Conservation (phyloP, 2,797 vertebrate species). For the Enteromius viviparus region DNA sequence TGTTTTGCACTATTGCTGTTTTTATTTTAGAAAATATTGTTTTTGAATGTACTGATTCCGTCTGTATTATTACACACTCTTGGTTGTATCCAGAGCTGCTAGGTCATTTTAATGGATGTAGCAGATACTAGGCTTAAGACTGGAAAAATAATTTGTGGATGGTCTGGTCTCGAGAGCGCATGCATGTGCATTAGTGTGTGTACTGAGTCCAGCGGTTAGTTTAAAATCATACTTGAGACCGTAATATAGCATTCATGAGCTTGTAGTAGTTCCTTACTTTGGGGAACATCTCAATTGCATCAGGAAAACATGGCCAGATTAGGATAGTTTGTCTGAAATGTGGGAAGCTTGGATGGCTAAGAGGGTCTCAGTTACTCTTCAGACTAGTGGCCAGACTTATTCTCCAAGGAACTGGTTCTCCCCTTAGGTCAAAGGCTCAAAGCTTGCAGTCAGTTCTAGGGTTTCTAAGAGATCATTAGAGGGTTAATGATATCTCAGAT, state of each 20-base stretch:
- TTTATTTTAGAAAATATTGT: neutral
- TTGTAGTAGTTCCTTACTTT: conserved; percentile 22
- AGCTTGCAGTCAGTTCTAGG: conserved; percentile 19
- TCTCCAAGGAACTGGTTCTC: conserved; percentile 33
- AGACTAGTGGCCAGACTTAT: conserved; percentile 16
- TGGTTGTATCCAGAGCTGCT: conserved; percentile 31
- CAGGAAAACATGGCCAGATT: conserved; percentile 17
- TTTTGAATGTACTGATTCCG: conserved; percentile 11
- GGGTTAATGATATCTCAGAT: conserved; percentile 38
- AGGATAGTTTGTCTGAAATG: conserved; percentile 19
- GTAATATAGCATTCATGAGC: conserved; percentile 34
- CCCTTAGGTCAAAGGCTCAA: conserved; percentile 34
- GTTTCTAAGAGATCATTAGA: conserved; percentile 40
- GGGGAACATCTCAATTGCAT: conserved; percentile 42
- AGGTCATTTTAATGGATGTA: conserved; percentile 45
- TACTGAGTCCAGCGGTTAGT: conserved; percentile 2
- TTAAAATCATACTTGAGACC: conserved; percentile 36
- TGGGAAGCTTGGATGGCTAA: neutral
- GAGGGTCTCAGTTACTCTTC: conserved; percentile 18
- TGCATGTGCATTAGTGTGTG: conserved; percentile 25
- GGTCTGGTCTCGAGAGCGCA: conserved; percentile 16
- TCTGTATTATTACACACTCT: neutral
- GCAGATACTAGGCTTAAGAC: conserved; percentile 35
- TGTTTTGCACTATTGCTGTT: neutral
- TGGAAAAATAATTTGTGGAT: conserved; percentile 54